Percentiles rank a stretch among this genome's conserved stretches.
Evolutionary conservation across 2,888 invertebrate genomes (phyloP).

Genomic region (Octonoba sinensis): DNA sequence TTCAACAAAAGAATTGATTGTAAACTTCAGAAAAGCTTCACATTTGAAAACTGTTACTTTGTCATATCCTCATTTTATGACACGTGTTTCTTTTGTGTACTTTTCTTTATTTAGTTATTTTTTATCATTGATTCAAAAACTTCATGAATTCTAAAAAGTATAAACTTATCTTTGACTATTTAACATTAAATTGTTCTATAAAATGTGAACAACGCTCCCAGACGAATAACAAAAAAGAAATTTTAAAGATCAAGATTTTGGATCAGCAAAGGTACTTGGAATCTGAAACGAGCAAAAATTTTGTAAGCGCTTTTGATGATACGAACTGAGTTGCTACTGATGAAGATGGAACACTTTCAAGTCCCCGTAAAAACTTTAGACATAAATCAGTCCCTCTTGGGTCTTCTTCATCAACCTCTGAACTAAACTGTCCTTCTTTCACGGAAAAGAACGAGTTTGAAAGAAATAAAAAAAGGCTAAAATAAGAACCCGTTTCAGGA

Average conservation of each 20-base stretch:
- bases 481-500: conserved; percentile 3
- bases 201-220: too few relatives aligned
- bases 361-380: conserved; percentile 13
- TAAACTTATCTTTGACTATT: too few relatives aligned
- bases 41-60: too few relatives aligned
- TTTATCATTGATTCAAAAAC: too few relatives aligned
- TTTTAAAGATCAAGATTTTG: not conserved
- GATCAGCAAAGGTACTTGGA: conserved; percentile 10
- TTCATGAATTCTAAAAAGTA: too few relatives aligned
- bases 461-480: conserved; percentile 7
- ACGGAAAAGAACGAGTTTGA: not conserved
- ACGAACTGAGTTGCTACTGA: conserved; percentile 17
- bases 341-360: conserved; percentile 27
- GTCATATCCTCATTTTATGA: too few relatives aligned
- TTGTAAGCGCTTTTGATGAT: conserved; percentile 11
- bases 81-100: too few relatives aligned
- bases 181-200: too few relatives aligned
- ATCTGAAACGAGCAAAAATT: conserved; percentile 2
- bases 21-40: too few relatives aligned
- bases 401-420: conserved; percentile 21
- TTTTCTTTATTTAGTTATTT: too few relatives aligned
- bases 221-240: too few relatives aligned
- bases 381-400: conserved; percentile 21
- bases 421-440: conserved; percentile 17
- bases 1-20: too few relatives aligned